Conservation (phyloP, 35 echinoderm and acorn worm species). For the Lytechinus pictus region DNA sequence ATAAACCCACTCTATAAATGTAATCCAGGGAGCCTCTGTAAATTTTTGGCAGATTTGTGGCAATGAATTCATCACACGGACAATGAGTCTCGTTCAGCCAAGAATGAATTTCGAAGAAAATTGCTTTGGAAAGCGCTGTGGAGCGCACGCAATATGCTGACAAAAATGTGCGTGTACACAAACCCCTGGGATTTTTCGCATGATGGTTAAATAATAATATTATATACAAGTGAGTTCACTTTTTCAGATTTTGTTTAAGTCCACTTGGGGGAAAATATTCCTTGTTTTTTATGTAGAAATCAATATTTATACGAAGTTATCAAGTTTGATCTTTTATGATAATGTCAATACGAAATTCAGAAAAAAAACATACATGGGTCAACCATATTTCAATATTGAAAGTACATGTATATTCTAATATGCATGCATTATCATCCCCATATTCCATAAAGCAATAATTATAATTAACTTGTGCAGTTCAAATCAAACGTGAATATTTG, state of each 20-base stretch:
- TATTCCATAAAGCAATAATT: too few species aligned
- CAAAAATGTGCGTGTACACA: background rate
- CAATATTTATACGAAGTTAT: background rate
- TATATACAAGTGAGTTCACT: background rate
- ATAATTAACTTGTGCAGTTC: too few species aligned
- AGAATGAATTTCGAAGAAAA: slow-evolving; percentile 3
- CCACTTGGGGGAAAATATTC: background rate
- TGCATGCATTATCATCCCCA: too few species aligned
- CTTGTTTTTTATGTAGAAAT: background rate
- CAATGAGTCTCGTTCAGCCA: background rate
- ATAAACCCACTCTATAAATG: background rate
- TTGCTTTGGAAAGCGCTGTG: background rate
- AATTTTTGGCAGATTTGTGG: background rate
- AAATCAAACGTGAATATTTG: too few species aligned
- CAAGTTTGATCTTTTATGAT: too few species aligned
- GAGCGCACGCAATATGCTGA: background rate
- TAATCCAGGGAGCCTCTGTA: background rate
- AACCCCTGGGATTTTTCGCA: background rate
- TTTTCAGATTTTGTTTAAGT: background rate
- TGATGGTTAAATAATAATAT: background rate
- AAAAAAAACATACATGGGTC: too few species aligned
- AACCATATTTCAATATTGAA: too few species aligned
- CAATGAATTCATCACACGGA: background rate
- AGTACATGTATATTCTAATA: too few species aligned
- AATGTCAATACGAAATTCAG: too few species aligned